phyloP scores from a whole-genome alignment of 2,113 vertebrate genomes.

The Morphnarchus princeps region DNA sequence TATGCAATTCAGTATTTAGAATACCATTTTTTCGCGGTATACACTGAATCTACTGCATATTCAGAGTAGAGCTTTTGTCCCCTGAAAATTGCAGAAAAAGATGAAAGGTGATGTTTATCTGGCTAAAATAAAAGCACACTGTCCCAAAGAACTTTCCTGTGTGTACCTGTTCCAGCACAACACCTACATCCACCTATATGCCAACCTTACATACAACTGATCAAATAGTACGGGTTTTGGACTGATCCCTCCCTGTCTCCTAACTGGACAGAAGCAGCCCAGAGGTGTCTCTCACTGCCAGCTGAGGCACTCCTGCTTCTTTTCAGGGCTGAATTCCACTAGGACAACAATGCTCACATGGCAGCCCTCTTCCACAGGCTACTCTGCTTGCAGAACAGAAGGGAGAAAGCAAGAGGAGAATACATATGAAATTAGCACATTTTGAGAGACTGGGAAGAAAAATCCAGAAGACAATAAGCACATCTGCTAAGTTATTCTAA shows the following conservation, averaged over 20 bases:
- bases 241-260: neutral
- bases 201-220: neutral
- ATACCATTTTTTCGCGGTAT: neutral
- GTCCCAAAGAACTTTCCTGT: neutral
- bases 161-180: neutral
- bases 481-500: neutral
- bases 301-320: neutral
- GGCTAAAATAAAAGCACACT: neutral
- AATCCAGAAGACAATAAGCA: neutral
- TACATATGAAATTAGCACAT: rapidly evolving
- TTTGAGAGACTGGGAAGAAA: neutral
- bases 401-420: neutral
- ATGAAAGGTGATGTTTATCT: neutral
- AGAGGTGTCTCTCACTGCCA: neutral
- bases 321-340: neutral
- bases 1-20: neutral
- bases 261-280: rapidly evolving
- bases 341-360: rapidly evolving
- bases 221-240: rapidly evolving
- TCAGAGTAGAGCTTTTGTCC: neutral
- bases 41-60: neutral
- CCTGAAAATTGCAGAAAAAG: neutral
- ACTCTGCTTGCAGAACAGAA: neutral
- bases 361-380: too few relatives aligned
- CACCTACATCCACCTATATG: rapidly evolving